phyloP scores from a whole-genome alignment of 1,140 invertebrate genomes.

The Euglossa dilemma region DNA sequence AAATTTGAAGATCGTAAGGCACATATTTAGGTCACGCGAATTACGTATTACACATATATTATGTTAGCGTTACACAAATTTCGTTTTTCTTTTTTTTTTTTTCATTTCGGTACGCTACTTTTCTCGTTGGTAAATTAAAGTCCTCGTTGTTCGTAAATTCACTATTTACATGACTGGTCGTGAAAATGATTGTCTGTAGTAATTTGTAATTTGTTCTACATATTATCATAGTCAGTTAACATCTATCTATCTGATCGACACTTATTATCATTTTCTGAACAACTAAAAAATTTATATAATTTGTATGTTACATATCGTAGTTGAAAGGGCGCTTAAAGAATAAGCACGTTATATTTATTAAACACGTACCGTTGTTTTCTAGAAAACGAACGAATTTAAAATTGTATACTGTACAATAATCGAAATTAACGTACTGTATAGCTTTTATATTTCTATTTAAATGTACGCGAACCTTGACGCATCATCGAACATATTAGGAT shows the following conservation, averaged over 20 bases:
- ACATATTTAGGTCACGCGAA: constrained; percentile 41
- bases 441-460: neutral
- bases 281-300: neutral
- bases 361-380: neutral
- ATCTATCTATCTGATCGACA: neutral
- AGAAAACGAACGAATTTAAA: neutral
- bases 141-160: neutral
- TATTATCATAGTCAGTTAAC: neutral
- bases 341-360: neutral
- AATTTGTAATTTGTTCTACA: neutral
- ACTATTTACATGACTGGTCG: constrained; percentile 38
- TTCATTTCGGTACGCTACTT: neutral
- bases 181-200: constrained; percentile 31
- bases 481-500: neutral
- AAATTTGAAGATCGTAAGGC: constrained; percentile 37
- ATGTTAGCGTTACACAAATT: constrained; percentile 16
- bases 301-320: neutral
- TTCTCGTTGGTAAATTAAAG: constrained; percentile 18
- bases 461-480: too few relatives aligned
- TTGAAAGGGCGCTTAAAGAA: neutral
- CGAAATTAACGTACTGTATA: neutral
- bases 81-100: too few relatives aligned
- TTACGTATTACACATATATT: constrained; percentile 12
- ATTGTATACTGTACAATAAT: neutral
- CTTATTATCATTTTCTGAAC: neutral